Evolutionary conservation across 2,797 vertebrate genomes (phyloP).

Genomic region (Enteromius unitaeniatus): DNA sequence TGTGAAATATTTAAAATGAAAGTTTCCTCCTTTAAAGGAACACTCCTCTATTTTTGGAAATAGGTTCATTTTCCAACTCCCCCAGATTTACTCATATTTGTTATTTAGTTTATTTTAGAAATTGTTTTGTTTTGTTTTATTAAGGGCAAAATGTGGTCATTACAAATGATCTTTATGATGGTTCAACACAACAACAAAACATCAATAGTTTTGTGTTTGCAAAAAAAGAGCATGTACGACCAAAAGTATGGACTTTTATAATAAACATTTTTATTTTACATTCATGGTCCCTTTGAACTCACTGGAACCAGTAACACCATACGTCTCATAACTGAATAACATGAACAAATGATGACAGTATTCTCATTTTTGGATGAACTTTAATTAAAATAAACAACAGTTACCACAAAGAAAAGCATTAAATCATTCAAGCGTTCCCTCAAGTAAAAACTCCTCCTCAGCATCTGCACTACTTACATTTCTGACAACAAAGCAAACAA

Average conservation of each 20-base stretch:
- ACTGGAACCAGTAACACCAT: background rate
- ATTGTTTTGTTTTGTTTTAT: no score
- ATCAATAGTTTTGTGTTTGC: background rate
- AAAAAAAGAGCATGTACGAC: background rate
- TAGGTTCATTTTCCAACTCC: no score
- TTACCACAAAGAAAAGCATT: slow-evolving; percentile 20
- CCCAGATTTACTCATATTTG: no score
- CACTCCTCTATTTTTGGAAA: no score
- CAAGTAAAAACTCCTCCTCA: slow-evolving; percentile 41
- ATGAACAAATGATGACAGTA: background rate
- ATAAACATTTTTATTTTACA: background rate
- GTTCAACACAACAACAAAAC: background rate
- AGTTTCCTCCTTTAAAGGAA: no score
- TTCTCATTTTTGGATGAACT: slow-evolving; percentile 1
- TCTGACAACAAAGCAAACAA: slow-evolving; percentile 49
- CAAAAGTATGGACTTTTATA: background rate
- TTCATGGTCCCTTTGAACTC: background rate
- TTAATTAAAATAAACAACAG: slow-evolving; percentile 37
- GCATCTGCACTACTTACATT: slow-evolving; percentile 23
- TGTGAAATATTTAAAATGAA: no score
- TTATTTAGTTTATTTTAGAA: no score
- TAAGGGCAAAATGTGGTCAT: background rate
- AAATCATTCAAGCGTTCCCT: slow-evolving; percentile 35
- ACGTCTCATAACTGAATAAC: background rate
- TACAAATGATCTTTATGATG: background rate